Evolutionary conservation across 1,140 invertebrate genomes (phyloP), one percentile per base, ranked within the genome.

Genomic region (Hyposmocoma kahamanoa): DNA sequence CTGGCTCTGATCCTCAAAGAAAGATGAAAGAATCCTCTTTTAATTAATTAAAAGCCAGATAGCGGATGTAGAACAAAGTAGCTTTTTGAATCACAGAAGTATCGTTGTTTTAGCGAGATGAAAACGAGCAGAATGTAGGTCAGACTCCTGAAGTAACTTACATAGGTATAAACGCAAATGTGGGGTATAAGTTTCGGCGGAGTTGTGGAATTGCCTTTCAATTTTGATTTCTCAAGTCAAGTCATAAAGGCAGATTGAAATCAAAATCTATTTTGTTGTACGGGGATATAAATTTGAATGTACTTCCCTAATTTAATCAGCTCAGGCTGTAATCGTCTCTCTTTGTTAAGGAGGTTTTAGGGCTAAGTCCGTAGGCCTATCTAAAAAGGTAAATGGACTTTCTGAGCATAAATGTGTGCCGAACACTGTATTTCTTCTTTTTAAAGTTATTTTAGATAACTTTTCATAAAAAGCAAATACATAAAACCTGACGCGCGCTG

Each of bases 91-190:
- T 66, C 59, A 74, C 65, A 70, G 76, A 78, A 80, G 75, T 77
- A 75, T 73, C 59, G 60, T 68, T 71, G 75, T 76, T 74, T 67
- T 67, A 56, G 62, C 42, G 63, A 69, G 58, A 77, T 70, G 67
- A 66, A 68, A 75, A 67, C 59, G 64, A 62, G 65, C 47, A 49
- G 65, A 75, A 77, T 75, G 56, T 79, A 73, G 76, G 76, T 80
- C 72, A 73, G 58, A 60, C 62, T 74, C 59, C 60, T 58, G 60
- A 63, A 74, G 72, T 67, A 65, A 72, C 68, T 70, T 61, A 65
- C 67, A 63, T 58, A 78, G 64, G 72, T 73, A 57, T 36, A 36
- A 36, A 36, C n/a, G n/a, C n/a, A n/a, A n/a, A n/a, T n/a, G 32
- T 17, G 32, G 6, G 32, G 32, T 36, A 2, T n/a, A 36, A 36